These are phyloP conservation scores for Linhomoeus sp. DNA, from an alignment of 2,888 invertebrate species.

Conservation along the genomic window DNA sequence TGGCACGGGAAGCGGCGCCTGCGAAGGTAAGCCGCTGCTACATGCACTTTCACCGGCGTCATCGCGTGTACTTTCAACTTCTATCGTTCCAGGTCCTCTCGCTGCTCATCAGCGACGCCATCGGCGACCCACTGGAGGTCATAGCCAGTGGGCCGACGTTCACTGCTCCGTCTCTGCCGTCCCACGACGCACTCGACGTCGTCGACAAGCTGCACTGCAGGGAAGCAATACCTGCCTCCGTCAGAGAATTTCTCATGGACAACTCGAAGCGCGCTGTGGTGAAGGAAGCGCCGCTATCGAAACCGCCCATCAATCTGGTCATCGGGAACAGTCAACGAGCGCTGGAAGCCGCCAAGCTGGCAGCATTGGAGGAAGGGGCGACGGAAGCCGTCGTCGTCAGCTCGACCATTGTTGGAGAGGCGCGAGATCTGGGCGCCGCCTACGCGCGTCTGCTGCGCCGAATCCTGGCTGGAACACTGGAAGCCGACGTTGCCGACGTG, in stretches of 20 bases:
- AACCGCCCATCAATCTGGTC: too few species aligned
- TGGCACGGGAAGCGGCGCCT: conserved; percentile 27
- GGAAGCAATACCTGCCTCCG: conserved; percentile 6
- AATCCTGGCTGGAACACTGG: too few species aligned
- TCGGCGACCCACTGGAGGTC: conserved; percentile 62
- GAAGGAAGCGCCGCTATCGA: too few species aligned
- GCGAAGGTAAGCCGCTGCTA: conserved; percentile 26
- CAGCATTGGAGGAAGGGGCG: too few species aligned
- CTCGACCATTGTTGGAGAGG: conserved; percentile 39
- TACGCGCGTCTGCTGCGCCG: conserved; percentile 30
- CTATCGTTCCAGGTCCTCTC: conserved; percentile 11
- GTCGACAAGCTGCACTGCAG: conserved; percentile 1
- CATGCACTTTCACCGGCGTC: too few species aligned
- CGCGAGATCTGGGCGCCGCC: conserved; percentile 41
- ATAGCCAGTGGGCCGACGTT: conserved; percentile 88
- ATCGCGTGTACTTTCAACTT: too few species aligned
- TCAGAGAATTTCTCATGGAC: too few species aligned
- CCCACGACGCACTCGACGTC: conserved; percentile 3
- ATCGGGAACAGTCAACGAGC: too few species aligned
- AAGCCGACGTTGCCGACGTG: too few species aligned
- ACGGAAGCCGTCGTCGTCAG: too few species aligned
- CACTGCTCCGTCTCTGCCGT: not conserved
- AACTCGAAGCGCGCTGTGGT: too few species aligned
- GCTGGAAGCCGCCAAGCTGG: too few species aligned
- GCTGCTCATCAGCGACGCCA: conserved; percentile 73